Conservation (phyloP, 2,888 invertebrate genomes). For the Anarsia innoxiella region DNA sequence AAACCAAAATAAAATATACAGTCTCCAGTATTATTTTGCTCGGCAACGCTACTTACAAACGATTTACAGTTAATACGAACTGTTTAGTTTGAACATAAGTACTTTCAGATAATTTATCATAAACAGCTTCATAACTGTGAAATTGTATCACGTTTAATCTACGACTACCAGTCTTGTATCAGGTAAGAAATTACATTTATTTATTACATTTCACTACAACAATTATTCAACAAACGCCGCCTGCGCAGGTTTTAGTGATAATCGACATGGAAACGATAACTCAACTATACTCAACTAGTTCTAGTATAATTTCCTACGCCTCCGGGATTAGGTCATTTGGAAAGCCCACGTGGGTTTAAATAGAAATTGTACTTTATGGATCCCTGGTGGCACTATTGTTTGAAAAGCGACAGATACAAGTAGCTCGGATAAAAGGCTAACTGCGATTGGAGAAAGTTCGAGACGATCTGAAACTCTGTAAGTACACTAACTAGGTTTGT, state of each 20-base stretch:
- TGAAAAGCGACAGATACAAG: background rate
- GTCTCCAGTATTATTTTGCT: too few species aligned
- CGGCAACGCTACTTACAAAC: too few species aligned
- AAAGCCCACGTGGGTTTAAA: constrained; percentile 26
- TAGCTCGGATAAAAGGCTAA: too few species aligned
- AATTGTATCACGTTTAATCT: constrained; percentile 13
- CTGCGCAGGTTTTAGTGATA: constrained; percentile 35
- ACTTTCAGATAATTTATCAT: too few species aligned
- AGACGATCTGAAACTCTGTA: too few species aligned
- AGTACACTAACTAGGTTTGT: too few species aligned
- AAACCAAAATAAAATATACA: too few species aligned
- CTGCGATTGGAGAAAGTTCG: too few species aligned
- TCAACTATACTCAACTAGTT: constrained; percentile 30
- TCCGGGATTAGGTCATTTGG: constrained; percentile 35
- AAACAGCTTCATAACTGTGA: constrained; percentile 15
- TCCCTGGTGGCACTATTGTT: constrained; percentile 6
- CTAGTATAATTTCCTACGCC: constrained; percentile 35
- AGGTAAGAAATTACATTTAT: constrained; percentile 20
- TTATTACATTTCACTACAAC: constrained; percentile 27
- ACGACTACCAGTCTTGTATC: constrained; percentile 20
- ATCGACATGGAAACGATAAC: constrained; percentile 36
- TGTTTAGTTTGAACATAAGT: too few species aligned
- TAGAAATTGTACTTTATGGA: constrained; percentile 11
- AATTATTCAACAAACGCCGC: constrained; percentile 40
- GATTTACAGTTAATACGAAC: too few species aligned